Conservation (phyloP, 2,888 invertebrate genomes). For the Leptinotarsa rubiginosa region DNA sequence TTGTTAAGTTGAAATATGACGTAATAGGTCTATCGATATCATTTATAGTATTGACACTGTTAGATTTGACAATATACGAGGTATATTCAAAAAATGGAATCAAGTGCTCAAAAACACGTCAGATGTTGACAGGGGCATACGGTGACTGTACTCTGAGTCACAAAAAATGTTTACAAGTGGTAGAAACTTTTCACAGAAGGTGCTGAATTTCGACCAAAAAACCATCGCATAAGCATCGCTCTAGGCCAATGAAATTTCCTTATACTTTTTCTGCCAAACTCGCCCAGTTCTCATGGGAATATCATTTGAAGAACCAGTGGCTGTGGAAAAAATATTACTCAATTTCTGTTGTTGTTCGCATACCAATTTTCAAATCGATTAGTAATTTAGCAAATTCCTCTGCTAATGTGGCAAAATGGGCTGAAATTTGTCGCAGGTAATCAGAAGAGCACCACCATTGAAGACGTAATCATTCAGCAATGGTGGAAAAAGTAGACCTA, state of each 20-base stretch:
- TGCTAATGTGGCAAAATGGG: slow-evolving; percentile 82
- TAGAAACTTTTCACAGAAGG: too few species aligned
- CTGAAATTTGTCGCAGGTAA: slow-evolving; percentile 77
- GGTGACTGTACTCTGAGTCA: too few species aligned
- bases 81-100: too few species aligned
- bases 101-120: too few species aligned
- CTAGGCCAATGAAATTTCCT: slow-evolving; percentile 86
- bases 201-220: too few species aligned
- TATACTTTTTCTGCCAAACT: slow-evolving; percentile 86
- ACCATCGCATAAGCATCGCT: too few species aligned
- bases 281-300: slow-evolving; percentile 83
- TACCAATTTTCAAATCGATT: slow-evolving; percentile 83
- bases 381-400: slow-evolving; percentile 81
- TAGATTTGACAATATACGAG: too few species aligned
- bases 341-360: slow-evolving; percentile 69
- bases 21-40: too few species aligned
- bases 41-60: too few species aligned
- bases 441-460: slow-evolving; percentile 70
- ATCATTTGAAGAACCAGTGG: slow-evolving; percentile 81
- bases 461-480: slow-evolving; percentile 18
- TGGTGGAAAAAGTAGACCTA: slow-evolving; percentile 19
- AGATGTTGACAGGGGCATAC: too few species aligned
- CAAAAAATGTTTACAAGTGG: too few species aligned
- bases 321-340: slow-evolving; percentile 79
- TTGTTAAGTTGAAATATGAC: too few species aligned